phyloP scores from a whole-genome alignment of 2,113 vertebrate species.

The Corydoras sp. region DNA sequence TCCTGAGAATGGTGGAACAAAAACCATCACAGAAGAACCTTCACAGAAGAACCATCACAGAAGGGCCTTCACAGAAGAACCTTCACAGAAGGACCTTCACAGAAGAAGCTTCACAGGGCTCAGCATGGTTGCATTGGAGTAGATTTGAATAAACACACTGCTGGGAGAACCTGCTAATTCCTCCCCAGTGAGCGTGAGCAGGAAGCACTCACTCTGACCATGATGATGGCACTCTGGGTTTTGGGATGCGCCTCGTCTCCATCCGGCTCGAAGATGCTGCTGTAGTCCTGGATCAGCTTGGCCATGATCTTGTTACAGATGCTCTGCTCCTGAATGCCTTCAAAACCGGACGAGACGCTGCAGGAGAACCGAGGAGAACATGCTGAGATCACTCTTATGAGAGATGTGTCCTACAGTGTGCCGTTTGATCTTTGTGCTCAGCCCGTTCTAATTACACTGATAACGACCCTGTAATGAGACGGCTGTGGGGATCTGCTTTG shows the following conservation, averaged over 20 bases:
- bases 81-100: not conserved
- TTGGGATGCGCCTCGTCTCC: constrained; percentile 45
- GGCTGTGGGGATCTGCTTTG: not conserved
- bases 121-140: not conserved
- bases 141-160: no score
- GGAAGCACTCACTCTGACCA: constrained; percentile 73
- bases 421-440: no score
- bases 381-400: no score
- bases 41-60: constrained; percentile 17
- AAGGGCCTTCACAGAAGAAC: constrained; percentile 11
- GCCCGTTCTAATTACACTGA: not conserved
- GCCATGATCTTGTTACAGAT: constrained; percentile 87
- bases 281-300: constrained; percentile 80
- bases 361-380: constrained; percentile 30
- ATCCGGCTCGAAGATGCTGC: constrained; percentile 69
- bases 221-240: constrained; percentile 58
- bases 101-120: not conserved
- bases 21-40: constrained; percentile 2
- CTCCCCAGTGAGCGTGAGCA: no score
- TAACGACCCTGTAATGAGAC: no score
- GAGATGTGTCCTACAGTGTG: no score
- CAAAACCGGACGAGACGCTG: constrained; percentile 77
- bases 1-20: constrained; percentile 48
- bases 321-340: constrained; percentile 81
- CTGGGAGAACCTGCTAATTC: no score